Conservation (phyloP, 2,113 vertebrate genomes). For the Gadus macrocephalus region DNA sequence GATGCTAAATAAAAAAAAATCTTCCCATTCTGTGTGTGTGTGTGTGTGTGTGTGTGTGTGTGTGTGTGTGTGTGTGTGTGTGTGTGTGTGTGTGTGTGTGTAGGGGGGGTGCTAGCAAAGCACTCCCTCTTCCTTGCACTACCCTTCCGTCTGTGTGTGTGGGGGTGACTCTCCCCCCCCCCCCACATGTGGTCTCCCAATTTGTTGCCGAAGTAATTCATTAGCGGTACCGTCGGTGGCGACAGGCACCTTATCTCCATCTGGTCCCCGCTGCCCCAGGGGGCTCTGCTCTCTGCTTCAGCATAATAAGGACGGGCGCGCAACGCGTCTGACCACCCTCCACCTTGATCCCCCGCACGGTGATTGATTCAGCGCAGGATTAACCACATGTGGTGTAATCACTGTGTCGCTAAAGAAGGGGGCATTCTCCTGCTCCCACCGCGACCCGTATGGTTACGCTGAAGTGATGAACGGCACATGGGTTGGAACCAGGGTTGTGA, state of each 20-base stretch:
- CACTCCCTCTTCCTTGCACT: too few species aligned
- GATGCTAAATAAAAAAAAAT: too few species aligned
- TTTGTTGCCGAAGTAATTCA: conserved; percentile 71
- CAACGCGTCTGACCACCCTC: conserved; percentile 67
- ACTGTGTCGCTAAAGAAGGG: background rate
- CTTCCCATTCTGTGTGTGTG: background rate
- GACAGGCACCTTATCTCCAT: conserved; percentile 70
- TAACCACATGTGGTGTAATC: conserved; percentile 38
- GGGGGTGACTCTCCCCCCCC: conserved; percentile 37
- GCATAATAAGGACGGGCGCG: conserved; percentile 63
- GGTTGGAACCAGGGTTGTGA: background rate
- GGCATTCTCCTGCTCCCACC: background rate
- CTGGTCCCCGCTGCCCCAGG: conserved; percentile 51
- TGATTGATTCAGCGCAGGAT: conserved; percentile 71
- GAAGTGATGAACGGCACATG: background rate
- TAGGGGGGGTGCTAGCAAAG: background rate
- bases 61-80: background rate
- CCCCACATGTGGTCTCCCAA: conserved; percentile 60
- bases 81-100: background rate
- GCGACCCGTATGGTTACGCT: background rate
- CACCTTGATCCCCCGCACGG: conserved; percentile 61
- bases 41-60: background rate
- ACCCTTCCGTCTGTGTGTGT: background rate
- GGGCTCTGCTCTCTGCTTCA: conserved; percentile 33
- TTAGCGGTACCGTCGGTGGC: conserved; percentile 68